A percentile compares a stretch with the other conserved stretches of the same genome.
phyloP scores from a whole-genome alignment of 2,797 vertebrate genomes.

The Melopsittacus undulatus region DNA sequence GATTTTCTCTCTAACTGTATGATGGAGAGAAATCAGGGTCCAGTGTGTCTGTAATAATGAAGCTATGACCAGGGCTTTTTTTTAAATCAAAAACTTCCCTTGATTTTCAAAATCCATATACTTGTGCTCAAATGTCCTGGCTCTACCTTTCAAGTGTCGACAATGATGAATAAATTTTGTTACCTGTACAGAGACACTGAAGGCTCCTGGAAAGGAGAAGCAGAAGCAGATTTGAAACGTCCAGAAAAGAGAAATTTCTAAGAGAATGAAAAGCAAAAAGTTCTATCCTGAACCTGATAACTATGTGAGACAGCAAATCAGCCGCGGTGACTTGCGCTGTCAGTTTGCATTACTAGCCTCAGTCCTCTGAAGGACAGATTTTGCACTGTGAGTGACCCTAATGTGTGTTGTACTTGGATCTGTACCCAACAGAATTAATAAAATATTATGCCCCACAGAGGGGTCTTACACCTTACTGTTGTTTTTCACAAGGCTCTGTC shows the following conservation, averaged over 20 bases:
- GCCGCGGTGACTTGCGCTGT: slow-evolving; percentile 83
- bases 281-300: slow-evolving; percentile 81
- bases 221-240: slow-evolving; percentile 81
- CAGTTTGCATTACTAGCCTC: slow-evolving; percentile 64
- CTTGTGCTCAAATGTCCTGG: background rate
- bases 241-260: slow-evolving; percentile 83
- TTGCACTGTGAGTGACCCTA: background rate
- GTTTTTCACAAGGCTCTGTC: background rate
- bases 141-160: slow-evolving; percentile 48
- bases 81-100: slow-evolving; percentile 34
- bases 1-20: slow-evolving; percentile 81
- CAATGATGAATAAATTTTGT: slow-evolving; percentile 80
- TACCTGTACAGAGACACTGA: slow-evolving; percentile 81
- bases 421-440: background rate
- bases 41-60: background rate
- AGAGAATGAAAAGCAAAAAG: slow-evolving; percentile 82
- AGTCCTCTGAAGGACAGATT: slow-evolving; percentile 11
- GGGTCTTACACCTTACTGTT: background rate
- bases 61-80: background rate
- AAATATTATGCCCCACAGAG: slow-evolving; percentile 2
- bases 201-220: slow-evolving; percentile 80
- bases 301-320: slow-evolving; percentile 79
- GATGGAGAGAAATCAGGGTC: slow-evolving; percentile 84
- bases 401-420: background rate
- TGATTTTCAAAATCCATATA: slow-evolving; percentile 8